Base-by-base conservation (phyloP, 2,888 invertebrate genomes). In the Catotricha subobsoleta region DNA sequence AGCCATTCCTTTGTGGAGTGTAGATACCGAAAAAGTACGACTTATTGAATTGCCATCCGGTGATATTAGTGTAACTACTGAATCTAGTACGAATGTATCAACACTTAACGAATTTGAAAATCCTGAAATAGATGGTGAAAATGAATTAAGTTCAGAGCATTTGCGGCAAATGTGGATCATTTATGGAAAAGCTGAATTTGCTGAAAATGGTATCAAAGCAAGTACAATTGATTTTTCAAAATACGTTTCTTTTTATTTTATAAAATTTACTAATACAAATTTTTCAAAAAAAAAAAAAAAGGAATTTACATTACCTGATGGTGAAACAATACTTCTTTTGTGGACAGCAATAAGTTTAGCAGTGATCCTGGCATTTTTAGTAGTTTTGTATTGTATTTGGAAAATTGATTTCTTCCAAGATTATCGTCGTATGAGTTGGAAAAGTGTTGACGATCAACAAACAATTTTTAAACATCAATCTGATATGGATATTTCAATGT, bases 401-500 rank as follows among this genome's bases (percentile, higher is more conserved):
- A 39, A 45, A n/a, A n/a, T 45, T 10, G 43, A 40, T 27, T 12
- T 43, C 9, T 19, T 48, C 3, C 39, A 38, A 7, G 43, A 39
- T 35, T 45, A 45, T 28, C n/a, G 39, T 16, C 39, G 46, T 7
- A 49, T 48, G 49, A 39, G 44, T 3, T 9, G 27, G 2, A 20
- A 21, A n/a, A 3, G 27, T 3, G 35, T 42, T 15, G 46, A 46
- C 13, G 45, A 46, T 25, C 42, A 48, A 13, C 36, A 45, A 20
- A 35, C 39, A 23, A 48, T 45, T 20, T 18, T 43, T n/a, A 39
- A 44, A 12, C 39, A 44, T 16, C n/a, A 35, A 18, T 39, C 34
- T n/a, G 43, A 43, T 21, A 44, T 44, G 23, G 51, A 51, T 33
- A 49, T 51, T 2, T 48, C 50, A 8, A 49, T 51, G 48, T 49